These are phyloP conservation scores for Trematomus loennbergii DNA, from an alignment of 2,113 vertebrate species.

Conservation along the genomic window DNA sequence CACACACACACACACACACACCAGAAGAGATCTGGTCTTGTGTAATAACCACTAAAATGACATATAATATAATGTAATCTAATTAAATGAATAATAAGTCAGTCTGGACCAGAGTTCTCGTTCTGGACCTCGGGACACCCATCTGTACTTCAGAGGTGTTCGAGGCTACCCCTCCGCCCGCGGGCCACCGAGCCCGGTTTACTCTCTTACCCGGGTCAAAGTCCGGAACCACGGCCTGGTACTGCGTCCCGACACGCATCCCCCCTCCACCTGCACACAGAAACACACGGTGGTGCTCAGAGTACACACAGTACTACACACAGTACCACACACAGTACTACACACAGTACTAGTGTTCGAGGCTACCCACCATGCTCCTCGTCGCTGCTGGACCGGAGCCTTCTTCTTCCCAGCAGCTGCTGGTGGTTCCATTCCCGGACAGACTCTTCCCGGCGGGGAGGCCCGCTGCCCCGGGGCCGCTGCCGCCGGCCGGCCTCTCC, in stretches of 20 bases:
- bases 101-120: no score
- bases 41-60: no score
- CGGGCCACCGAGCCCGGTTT: background rate
- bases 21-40: no score
- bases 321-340: background rate
- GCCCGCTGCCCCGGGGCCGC: conserved; percentile 24
- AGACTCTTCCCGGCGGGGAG: conserved; percentile 88
- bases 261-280: conserved; percentile 87
- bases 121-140: background rate
- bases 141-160: conserved; percentile 41
- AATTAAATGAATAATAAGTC: no score
- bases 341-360: conserved; percentile 45
- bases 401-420: conserved; percentile 92
- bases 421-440: conserved; percentile 88
- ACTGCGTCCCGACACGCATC: conserved; percentile 93
- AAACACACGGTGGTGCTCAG: background rate
- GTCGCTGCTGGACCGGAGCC: conserved; percentile 94
- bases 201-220: conserved; percentile 90
- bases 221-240: conserved; percentile 92
- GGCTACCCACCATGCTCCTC: conserved; percentile 93
- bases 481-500: conserved; percentile 83
- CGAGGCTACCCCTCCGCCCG: conserved; percentile 64
- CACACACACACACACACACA: no score
- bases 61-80: no score
- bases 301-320: background rate